phyloP scores from a whole-genome alignment of 1,140 invertebrate genomes.

The Plectrocnemia conspersa region DNA sequence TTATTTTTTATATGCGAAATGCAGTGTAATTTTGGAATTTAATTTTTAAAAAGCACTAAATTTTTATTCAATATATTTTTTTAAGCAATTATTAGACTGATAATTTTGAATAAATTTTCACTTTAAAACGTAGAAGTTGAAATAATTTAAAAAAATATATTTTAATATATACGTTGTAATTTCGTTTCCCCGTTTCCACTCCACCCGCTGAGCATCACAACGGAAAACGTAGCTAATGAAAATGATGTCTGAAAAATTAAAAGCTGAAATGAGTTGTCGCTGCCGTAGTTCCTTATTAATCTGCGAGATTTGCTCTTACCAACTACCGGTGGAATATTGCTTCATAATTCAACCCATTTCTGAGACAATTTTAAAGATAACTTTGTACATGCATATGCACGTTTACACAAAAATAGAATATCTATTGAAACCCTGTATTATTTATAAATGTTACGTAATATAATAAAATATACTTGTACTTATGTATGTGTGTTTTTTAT shows the following conservation, averaged over 20 bases:
- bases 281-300: slow-evolving; percentile 29
- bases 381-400: not conserved
- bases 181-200: not conserved
- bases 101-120: not conserved
- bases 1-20: too few relatives aligned
- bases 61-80: too few relatives aligned
- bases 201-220: not conserved
- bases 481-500: not conserved
- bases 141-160: not conserved
- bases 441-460: not conserved
- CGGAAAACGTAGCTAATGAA: slow-evolving; percentile 29
- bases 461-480: not conserved
- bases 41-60: too few relatives aligned
- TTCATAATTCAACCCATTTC: slow-evolving; percentile 2
- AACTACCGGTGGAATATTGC: slow-evolving; percentile 22
- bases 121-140: not conserved
- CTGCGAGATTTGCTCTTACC: slow-evolving; percentile 16
- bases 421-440: not conserved
- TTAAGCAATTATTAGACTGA: too few relatives aligned
- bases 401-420: not conserved
- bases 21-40: too few relatives aligned
- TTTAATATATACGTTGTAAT: not conserved
- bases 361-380: slow-evolving; percentile 3
- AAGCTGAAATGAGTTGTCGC: slow-evolving; percentile 31
- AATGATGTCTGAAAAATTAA: slow-evolving; percentile 35